phyloP scores from a whole-genome alignment of 2,113 vertebrate species.

The Scalopus aquaticus region DNA sequence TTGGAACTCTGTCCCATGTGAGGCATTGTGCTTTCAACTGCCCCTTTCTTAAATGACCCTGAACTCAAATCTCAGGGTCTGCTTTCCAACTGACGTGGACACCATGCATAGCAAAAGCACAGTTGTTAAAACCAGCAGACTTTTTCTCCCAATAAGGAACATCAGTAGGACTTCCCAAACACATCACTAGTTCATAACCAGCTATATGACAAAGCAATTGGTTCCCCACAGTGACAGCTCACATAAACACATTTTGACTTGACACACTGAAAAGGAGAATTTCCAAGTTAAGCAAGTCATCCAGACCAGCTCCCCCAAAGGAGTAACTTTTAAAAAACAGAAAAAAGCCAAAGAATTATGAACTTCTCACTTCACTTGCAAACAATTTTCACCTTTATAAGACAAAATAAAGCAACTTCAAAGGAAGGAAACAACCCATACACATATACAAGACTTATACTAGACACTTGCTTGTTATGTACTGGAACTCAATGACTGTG shows the following conservation, averaged over 20 bases:
- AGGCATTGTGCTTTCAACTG: conserved; percentile 85
- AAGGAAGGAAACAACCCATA: conserved; percentile 24
- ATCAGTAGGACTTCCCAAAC: conserved; percentile 85
- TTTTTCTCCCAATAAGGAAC: conserved; percentile 83
- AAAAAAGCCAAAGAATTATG: conserved; percentile 79
- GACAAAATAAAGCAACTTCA: conserved; percentile 68
- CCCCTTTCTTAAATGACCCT: conserved; percentile 85
- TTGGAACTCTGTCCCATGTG: conserved; percentile 84
- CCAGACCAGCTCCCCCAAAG: conserved; percentile 64
- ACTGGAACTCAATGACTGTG: conserved; percentile 72
- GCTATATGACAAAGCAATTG: conserved; percentile 84
- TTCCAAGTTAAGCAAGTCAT: conserved; percentile 73
- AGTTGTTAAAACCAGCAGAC: conserved; percentile 84
- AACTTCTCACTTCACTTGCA: conserved; percentile 81
- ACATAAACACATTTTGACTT: conserved; percentile 85
- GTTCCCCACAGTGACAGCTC: conserved; percentile 84
- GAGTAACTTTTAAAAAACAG: conserved; percentile 62
- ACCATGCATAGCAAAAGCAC: conserved; percentile 88
- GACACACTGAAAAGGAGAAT: conserved; percentile 78
- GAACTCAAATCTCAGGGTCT: conserved; percentile 80
- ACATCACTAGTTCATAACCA: conserved; percentile 83
- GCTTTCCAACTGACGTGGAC: conserved; percentile 81
- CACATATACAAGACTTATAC: conserved; percentile 56
- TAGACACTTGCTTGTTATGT: conserved; percentile 74
- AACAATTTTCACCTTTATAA: conserved; percentile 78